Conservation (phyloP, 1,140 invertebrate genomes). For the Ceratina calcarata region DNA sequence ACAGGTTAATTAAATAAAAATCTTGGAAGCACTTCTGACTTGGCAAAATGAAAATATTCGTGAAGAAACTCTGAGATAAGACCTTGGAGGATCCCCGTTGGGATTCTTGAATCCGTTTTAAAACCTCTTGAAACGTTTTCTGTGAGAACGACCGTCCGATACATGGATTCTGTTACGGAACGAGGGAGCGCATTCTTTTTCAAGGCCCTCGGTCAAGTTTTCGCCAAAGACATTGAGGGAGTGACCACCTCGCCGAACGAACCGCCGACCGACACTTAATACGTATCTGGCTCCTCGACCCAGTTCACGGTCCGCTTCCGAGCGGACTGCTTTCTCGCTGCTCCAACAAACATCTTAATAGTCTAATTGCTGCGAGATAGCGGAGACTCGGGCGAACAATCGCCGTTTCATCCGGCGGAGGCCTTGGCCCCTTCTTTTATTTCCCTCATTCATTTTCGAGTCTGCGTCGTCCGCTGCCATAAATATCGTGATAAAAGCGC, state of each 20-base stretch:
- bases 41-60: not conserved
- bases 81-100: not conserved
- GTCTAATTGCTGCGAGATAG: not conserved
- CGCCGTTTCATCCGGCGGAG: constrained; percentile 33
- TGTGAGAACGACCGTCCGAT: constrained; percentile 20
- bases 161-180: constrained; percentile 40
- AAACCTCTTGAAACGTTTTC: not conserved
- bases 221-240: constrained; percentile 49
- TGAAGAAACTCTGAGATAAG: not conserved
- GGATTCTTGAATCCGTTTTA: not conserved
- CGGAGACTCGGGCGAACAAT: not conserved
- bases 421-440: constrained; percentile 47
- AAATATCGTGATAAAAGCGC: no score
- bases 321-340: not conserved
- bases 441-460: constrained; percentile 53
- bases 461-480: constrained; percentile 12
- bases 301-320: not conserved
- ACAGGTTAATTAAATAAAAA: no score
- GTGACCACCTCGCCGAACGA: not conserved
- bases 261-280: not conserved
- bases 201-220: constrained; percentile 63
- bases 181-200: constrained; percentile 51
- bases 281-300: not conserved
- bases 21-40: no score
- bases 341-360: not conserved